phyloP scores from a whole-genome alignment of 2,113 vertebrate species.

The Mola mola region DNA sequence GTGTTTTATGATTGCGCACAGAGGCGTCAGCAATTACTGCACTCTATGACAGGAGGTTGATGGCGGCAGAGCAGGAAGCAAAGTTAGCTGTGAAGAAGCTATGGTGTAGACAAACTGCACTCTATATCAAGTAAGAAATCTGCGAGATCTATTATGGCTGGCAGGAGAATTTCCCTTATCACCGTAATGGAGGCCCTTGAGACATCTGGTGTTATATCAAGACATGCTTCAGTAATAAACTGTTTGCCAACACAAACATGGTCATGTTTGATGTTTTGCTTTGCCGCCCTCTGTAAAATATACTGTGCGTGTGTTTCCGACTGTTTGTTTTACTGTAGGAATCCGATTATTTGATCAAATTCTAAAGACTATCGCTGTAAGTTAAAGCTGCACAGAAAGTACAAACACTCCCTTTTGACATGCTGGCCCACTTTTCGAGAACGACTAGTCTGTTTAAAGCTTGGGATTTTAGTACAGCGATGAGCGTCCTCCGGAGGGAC shows the following conservation, averaged over 20 bases:
- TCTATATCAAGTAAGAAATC: conserved; percentile 23
- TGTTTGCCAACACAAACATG: conserved; percentile 47
- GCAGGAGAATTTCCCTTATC: conserved; percentile 38
- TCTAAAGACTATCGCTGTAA: conserved; percentile 38
- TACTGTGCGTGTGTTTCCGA: neutral
- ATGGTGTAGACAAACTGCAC: conserved; percentile 20
- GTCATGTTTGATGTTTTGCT: conserved; percentile 56
- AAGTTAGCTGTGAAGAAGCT: conserved; percentile 26
- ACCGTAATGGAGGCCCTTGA: conserved; percentile 39
- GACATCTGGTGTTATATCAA: conserved; percentile 42
- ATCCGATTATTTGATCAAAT: conserved; percentile 56
- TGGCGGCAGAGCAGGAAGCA: conserved; percentile 41
- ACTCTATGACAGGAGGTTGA: conserved; percentile 37
- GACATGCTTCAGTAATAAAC: conserved; percentile 38
- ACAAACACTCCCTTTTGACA: conserved; percentile 36
- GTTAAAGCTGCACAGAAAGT: conserved; percentile 17
- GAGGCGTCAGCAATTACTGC: too few species aligned
- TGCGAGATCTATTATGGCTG: conserved; percentile 13
- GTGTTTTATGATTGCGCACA: too few species aligned
- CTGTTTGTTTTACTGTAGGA: conserved; percentile 51
- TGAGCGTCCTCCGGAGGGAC: neutral
- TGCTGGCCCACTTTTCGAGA: conserved; percentile 34
- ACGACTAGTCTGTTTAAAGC: neutral
- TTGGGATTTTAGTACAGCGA: neutral
- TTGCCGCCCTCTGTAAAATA: conserved; percentile 25